Evolutionary conservation across 2,113 vertebrate species (phyloP).

Genomic region (Lepisosteus osseus): DNA sequence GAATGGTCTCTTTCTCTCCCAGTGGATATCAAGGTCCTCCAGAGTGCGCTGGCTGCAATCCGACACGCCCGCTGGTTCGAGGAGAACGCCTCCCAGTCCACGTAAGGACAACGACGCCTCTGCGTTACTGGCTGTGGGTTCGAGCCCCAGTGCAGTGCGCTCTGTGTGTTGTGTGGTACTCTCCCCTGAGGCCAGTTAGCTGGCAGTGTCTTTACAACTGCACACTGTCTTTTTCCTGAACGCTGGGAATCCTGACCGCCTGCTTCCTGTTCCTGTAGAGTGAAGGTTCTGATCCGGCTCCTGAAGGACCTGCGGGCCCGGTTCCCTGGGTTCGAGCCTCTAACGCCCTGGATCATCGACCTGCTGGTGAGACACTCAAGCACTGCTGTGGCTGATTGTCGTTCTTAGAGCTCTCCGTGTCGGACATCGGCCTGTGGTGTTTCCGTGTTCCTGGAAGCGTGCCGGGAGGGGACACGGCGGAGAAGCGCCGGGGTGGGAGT

Average conservation of each 20-base stretch:
- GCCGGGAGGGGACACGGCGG: no score
- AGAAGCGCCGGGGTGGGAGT: no score
- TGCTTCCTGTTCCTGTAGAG: conserved; percentile 56
- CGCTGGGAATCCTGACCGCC: not conserved
- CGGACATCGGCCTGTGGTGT: no score
- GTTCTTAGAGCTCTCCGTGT: no score
- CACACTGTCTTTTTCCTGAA: no score
- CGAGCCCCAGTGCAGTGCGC: no score
- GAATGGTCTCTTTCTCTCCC: conserved; percentile 20
- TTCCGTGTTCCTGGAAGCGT: no score
- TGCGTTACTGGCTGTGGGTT: not conserved
- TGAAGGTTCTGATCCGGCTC: conserved; percentile 91
- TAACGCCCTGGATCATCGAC: conserved; percentile 96
- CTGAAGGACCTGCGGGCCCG: conserved; percentile 87
- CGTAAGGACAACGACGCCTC: conserved; percentile 65
- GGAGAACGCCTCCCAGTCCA: conserved; percentile 95
- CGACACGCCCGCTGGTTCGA: conserved; percentile 96
- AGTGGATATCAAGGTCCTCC: conserved; percentile 98
- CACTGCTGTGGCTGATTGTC: no score
- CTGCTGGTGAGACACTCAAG: conserved; percentile 67
- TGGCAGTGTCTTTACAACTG: no score
- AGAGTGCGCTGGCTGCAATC: conserved; percentile 93
- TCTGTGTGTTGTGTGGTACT: no score
- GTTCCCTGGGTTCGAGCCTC: conserved; percentile 90
- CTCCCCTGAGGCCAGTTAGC: no score